phyloP scores from a whole-genome alignment of 1,140 invertebrate genomes.

The Hyposmocoma kahamanoa region DNA sequence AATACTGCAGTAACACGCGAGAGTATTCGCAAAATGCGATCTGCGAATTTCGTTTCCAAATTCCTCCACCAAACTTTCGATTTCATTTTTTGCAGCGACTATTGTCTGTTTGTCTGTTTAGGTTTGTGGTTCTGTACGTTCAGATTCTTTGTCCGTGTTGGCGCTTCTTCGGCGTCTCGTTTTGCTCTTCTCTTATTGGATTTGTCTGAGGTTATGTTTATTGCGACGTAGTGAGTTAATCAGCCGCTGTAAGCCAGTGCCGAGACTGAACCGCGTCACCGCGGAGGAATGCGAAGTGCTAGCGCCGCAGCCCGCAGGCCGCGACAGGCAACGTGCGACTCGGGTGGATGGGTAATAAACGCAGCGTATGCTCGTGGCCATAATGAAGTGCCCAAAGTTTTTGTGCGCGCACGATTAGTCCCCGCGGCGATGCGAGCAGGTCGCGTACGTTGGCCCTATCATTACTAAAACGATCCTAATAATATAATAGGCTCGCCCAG shows the following conservation, averaged over 20 bases:
- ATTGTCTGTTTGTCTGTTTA: slow-evolving; percentile 55
- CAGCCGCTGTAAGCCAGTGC: slow-evolving; percentile 14
- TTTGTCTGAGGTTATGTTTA: too few species aligned
- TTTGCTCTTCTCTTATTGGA: slow-evolving; percentile 24
- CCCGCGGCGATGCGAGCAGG: slow-evolving; percentile 54
- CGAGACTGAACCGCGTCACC: slow-evolving; percentile 37
- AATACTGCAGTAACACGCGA: slow-evolving; percentile 74
- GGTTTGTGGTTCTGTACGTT: slow-evolving; percentile 42
- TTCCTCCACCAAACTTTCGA: slow-evolving; percentile 41
- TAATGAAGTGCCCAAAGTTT: slow-evolving; percentile 63
- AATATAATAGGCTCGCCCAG: slow-evolving; percentile 71
- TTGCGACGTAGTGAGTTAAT: too few species aligned
- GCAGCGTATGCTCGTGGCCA: slow-evolving; percentile 34
- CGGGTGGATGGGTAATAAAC: slow-evolving; percentile 38
- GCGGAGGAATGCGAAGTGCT: slow-evolving; percentile 49
- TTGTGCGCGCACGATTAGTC: slow-evolving; percentile 51
- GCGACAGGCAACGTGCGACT: slow-evolving; percentile 13
- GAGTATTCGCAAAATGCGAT: slow-evolving; percentile 70
- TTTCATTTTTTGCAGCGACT: slow-evolving; percentile 55
- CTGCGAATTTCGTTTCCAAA: slow-evolving; percentile 67
- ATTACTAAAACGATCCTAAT: slow-evolving; percentile 70
- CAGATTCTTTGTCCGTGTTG: slow-evolving; percentile 24
- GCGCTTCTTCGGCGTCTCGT: slow-evolving; percentile 18
- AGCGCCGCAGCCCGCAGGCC: slow-evolving; percentile 1
- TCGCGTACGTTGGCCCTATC: slow-evolving; percentile 56